Evolutionary conservation across 2,797 vertebrate genomes (phyloP).

Genomic region (Antennarius maculatus): DNA sequence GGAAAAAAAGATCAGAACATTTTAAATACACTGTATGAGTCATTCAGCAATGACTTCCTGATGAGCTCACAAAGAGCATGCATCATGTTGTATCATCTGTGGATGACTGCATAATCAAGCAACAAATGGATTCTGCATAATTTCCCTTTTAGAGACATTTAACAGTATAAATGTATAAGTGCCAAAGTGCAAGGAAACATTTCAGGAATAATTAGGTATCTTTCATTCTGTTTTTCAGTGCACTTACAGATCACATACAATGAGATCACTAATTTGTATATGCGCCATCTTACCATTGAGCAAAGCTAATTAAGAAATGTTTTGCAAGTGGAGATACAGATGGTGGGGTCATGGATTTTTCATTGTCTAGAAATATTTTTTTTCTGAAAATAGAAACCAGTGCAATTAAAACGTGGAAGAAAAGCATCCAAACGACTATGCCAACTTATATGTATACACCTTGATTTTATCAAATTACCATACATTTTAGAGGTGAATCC

Average conservation of each 20-base stretch:
- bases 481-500: too few relatives aligned
- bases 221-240: slow-evolving; percentile 18
- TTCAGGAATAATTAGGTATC: slow-evolving; percentile 41
- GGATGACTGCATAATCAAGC: slow-evolving; percentile 49
- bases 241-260: slow-evolving; percentile 18
- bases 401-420: not conserved
- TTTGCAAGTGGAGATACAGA: slow-evolving; percentile 23
- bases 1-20: not conserved
- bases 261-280: slow-evolving; percentile 8
- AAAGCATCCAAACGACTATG: not conserved
- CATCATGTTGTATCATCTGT: slow-evolving; percentile 15
- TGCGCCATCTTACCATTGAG: not conserved
- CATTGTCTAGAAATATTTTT: slow-evolving; percentile 4
- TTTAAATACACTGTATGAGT: slow-evolving; percentile 10
- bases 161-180: slow-evolving; percentile 17
- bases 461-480: too few relatives aligned
- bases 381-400: slow-evolving; percentile 25
- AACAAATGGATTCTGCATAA: slow-evolving; percentile 21
- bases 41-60: slow-evolving; percentile 1
- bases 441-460: too few relatives aligned
- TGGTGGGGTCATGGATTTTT: slow-evolving; percentile 34
- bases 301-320: slow-evolving; percentile 39
- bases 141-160: slow-evolving; percentile 11
- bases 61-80: slow-evolving; percentile 27
- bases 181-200: slow-evolving; percentile 26